Percentiles rank a stretch among this genome's conserved stretches.
Conservation (phyloP, 2,888 invertebrate genomes). For the Itoplectis maculator region DNA sequence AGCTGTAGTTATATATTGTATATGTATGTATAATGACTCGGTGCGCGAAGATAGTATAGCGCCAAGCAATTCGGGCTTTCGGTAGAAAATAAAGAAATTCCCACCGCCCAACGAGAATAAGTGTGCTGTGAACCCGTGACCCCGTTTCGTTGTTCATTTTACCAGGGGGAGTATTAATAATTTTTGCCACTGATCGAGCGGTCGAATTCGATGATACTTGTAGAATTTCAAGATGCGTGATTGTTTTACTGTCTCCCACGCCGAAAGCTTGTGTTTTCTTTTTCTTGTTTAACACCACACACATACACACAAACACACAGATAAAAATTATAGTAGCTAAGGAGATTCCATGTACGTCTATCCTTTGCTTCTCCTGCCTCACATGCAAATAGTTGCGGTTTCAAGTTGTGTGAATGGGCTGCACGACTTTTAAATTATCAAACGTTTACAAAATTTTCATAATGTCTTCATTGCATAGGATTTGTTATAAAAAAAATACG, state of each 20-base stretch:
- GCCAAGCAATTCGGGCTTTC: slow-evolving; percentile 42
- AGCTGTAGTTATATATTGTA: slow-evolving; percentile 71
- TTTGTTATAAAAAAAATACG: not conserved
- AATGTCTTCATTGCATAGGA: no score
- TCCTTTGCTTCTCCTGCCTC: slow-evolving; percentile 28
- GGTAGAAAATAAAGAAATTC: slow-evolving; percentile 40
- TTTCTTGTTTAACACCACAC: slow-evolving; percentile 49
- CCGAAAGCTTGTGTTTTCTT: slow-evolving; percentile 26
- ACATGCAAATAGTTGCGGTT: not conserved
- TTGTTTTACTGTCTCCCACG: slow-evolving; percentile 38
- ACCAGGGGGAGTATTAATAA: slow-evolving; percentile 7
- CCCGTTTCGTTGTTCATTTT: slow-evolving; percentile 23
- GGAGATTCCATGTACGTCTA: slow-evolving; percentile 19
- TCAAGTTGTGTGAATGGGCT: not conserved
- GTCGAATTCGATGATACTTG: slow-evolving; percentile 24
- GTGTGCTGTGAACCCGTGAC: not conserved
- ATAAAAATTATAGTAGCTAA: slow-evolving; percentile 15
- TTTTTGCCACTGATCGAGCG: slow-evolving; percentile 27
- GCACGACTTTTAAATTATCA: no score
- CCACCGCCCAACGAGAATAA: slow-evolving; percentile 3
- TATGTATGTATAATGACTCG: slow-evolving; percentile 69
- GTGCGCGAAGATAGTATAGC: slow-evolving; percentile 59
- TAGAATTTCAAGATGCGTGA: slow-evolving; percentile 42
- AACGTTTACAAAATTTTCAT: no score
- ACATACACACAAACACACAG: slow-evolving; percentile 50